phyloP scores from a whole-genome alignment of 2,888 invertebrate genomes.

The Papilio protenor region DNA sequence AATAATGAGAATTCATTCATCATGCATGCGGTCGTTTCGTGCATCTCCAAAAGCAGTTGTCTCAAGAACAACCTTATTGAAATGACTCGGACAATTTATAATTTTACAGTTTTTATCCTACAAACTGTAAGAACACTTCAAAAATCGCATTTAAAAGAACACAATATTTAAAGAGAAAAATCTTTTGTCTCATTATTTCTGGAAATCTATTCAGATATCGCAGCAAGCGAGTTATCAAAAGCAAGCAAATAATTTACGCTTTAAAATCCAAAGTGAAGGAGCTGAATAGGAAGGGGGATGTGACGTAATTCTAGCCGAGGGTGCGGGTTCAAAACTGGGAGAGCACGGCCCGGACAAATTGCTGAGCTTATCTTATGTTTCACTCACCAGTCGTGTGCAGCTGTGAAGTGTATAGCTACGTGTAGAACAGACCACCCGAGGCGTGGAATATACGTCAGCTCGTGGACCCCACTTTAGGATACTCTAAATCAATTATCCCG shows the following conservation, averaged over 20 bases:
- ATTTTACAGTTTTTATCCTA: neutral
- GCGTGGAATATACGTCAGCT: conserved; percentile 49
- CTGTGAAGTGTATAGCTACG: conserved; percentile 57
- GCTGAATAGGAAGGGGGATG: conserved; percentile 36
- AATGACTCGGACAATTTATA: neutral
- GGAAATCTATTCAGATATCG: conserved; percentile 33
- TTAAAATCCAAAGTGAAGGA: conserved; percentile 29
- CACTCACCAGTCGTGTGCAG: conserved; percentile 63
- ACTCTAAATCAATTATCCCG: conserved; percentile 45
- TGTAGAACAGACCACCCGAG: conserved; percentile 61
- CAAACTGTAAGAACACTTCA: neutral
- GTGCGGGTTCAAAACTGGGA: conserved; percentile 58
- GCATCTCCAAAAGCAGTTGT: conserved; percentile 59
- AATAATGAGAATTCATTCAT: conserved; percentile 59
- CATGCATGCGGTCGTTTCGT: conserved; percentile 61
- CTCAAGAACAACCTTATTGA: conserved; percentile 51
- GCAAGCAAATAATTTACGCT: conserved; percentile 42
- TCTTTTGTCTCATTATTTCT: conserved; percentile 24
- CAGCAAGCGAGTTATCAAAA: conserved; percentile 32
- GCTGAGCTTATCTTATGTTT: conserved; percentile 66
- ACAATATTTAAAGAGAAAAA: neutral
- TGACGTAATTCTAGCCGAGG: conserved; percentile 46
- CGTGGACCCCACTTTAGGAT: conserved; percentile 24
- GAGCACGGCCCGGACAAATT: conserved; percentile 62
- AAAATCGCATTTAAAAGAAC: conserved; percentile 8